phyloP scores from a whole-genome alignment of 2,888 invertebrate genomes.

The Thera britannica region DNA sequence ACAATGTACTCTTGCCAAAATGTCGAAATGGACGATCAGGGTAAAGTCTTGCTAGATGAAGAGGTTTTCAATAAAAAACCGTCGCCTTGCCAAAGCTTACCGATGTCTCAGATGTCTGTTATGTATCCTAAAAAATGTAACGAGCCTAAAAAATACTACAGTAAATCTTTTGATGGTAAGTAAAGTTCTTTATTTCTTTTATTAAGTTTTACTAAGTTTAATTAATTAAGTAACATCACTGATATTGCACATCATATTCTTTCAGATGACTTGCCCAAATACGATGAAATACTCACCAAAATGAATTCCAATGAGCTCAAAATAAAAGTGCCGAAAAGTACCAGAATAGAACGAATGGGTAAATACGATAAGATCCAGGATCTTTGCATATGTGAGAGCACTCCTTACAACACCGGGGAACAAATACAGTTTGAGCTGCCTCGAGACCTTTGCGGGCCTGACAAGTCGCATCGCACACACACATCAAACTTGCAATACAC shows the following conservation, averaged over 20 bases:
- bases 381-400: slow-evolving; percentile 70
- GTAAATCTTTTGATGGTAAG: slow-evolving; percentile 49
- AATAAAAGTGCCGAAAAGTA: slow-evolving; percentile 76
- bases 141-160: slow-evolving; percentile 38
- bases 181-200: not conserved
- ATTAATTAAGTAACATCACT: not conserved
- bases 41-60: slow-evolving; percentile 76
- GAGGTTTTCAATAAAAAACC: slow-evolving; percentile 59
- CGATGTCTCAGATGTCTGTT: slow-evolving; percentile 57
- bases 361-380: slow-evolving; percentile 75
- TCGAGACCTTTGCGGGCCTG: slow-evolving; percentile 55
- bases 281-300: slow-evolving; percentile 77
- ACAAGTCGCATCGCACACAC: slow-evolving; percentile 59
- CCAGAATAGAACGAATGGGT: slow-evolving; percentile 66
- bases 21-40: slow-evolving; percentile 78
- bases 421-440: slow-evolving; percentile 77
- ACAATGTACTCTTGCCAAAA: slow-evolving; percentile 77
- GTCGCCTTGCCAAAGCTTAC: slow-evolving; percentile 50
- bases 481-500: slow-evolving; percentile 72
- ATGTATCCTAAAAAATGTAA: slow-evolving; percentile 50
- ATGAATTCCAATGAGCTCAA: slow-evolving; percentile 77
- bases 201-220: not conserved
- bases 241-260: slow-evolving; percentile 21
- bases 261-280: slow-evolving; percentile 61
- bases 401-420: slow-evolving; percentile 70